Evolutionary conservation across 2,113 vertebrate genomes (phyloP).

Genomic region (Rhinolophus sinicus): DNA sequence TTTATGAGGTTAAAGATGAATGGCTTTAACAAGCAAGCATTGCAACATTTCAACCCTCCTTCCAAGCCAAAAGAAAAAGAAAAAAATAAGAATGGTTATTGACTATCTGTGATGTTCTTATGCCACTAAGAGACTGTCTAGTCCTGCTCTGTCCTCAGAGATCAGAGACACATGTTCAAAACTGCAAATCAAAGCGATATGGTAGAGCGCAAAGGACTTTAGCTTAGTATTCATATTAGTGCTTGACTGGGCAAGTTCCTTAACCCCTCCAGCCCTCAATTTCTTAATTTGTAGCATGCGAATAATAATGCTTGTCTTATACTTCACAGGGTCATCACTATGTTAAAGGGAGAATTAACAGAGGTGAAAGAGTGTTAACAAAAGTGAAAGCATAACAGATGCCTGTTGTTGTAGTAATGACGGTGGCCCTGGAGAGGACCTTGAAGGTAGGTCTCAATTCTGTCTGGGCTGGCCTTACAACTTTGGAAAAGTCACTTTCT

Average conservation of each 20-base stretch:
- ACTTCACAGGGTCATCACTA: not conserved
- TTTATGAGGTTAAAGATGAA: constrained; percentile 66
- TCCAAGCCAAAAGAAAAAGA: not conserved
- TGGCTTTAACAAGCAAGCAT: not conserved
- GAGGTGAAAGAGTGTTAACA: not conserved
- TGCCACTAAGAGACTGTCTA: too few species aligned
- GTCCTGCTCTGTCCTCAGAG: not conserved
- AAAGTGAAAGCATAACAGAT: not conserved
- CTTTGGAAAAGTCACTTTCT: not conserved
- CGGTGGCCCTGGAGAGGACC: not conserved
- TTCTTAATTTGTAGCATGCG: not conserved
- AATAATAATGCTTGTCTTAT: not conserved
- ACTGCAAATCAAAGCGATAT: not conserved
- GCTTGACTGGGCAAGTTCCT: not conserved
- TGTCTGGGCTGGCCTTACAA: not conserved
- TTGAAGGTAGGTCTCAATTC: not conserved
- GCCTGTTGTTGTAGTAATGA: not conserved
- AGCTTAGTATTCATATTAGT: not conserved
- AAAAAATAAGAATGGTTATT: not conserved
- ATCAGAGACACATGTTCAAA: not conserved
- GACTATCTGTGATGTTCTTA: not conserved
- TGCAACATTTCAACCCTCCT: not conserved
- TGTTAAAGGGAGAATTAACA: not conserved
- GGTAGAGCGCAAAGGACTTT: not conserved
- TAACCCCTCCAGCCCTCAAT: not conserved